phyloP scores from a whole-genome alignment of 1,140 invertebrate species.

The Trialeurodes vaporariorum region DNA sequence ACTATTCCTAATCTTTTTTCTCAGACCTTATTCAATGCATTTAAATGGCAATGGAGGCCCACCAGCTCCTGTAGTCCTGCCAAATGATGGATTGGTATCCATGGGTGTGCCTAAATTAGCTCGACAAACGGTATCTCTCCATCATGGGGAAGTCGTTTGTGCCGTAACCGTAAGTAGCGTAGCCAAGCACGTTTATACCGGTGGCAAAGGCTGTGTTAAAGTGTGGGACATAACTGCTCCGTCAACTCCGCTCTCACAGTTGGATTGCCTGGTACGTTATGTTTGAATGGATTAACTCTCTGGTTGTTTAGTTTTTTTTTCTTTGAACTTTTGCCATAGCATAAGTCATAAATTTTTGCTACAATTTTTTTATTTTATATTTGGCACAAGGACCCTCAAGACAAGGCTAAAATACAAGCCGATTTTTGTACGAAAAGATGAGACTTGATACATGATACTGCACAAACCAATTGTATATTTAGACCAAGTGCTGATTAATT shows the following conservation, averaged over 20 bases:
- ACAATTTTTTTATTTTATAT: neutral
- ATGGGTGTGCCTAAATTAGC: constrained; percentile 78
- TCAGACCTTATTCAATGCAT: constrained; percentile 85
- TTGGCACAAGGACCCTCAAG: neutral
- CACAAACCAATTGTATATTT: too few species aligned
- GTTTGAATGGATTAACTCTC: constrained; percentile 21
- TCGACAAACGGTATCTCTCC: constrained; percentile 60
- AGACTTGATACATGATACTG: too few species aligned
- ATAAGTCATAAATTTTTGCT: too few species aligned
- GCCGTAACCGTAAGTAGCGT: constrained; percentile 76
- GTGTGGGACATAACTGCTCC: constrained; percentile 68
- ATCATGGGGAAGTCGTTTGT: constrained; percentile 76
- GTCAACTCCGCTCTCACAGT: constrained; percentile 59
- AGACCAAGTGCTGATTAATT: too few species aligned
- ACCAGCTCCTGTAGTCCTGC: constrained; percentile 69
- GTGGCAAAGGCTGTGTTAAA: constrained; percentile 83
- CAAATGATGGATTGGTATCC: constrained; percentile 76
- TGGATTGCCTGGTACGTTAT: constrained; percentile 64
- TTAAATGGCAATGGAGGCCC: constrained; percentile 61
- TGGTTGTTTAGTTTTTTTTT: constrained; percentile 17
- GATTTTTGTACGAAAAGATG: too few species aligned
- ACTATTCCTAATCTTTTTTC: too few species aligned
- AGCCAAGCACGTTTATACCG: constrained; percentile 73
- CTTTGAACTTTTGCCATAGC: neutral
- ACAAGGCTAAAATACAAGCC: neutral